Percentiles rank a stretch among this genome's conserved stretches.
Conservation (phyloP, 2,797 vertebrate genomes). For the Melanotaenia nigrans region DNA sequence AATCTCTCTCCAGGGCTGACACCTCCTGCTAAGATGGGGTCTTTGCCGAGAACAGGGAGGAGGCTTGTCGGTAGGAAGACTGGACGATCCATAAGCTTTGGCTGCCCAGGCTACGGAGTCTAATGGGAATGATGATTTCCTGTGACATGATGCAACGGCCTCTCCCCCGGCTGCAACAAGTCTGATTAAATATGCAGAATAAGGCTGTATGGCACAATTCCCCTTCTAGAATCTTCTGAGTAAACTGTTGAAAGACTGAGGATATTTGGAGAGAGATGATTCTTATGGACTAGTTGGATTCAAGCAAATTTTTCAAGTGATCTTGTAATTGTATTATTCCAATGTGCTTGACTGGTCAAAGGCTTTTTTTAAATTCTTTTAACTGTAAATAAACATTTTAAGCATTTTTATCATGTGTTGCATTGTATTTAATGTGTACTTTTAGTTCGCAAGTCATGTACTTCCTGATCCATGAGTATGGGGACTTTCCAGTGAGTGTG, state of each 20-base stretch:
- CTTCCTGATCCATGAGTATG: neutral
- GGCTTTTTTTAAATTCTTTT: conserved; percentile 7
- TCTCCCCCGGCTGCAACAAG: neutral
- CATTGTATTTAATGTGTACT: neutral
- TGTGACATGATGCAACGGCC: neutral
- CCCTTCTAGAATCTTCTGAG: neutral
- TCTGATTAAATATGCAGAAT: conserved; percentile 5
- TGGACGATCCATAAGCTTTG: conserved; percentile 88
- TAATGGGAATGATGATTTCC: conserved; percentile 23
- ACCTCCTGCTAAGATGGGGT: conserved; percentile 25
- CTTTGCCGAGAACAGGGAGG: conserved; percentile 66
- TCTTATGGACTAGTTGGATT: conserved; percentile 20
- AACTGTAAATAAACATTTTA: conserved; percentile 84
- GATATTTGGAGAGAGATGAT: neutral
- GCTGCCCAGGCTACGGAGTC: conserved; percentile 69
- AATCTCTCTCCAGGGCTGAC: conserved; percentile 35
- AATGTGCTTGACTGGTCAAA: neutral
- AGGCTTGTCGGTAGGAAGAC: conserved; percentile 86
- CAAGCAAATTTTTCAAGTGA: neutral
- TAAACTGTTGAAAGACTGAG: neutral
- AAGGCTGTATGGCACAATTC: neutral
- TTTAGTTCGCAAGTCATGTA: neutral
- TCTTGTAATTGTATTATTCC: conserved; percentile 10
- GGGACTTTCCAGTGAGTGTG: conserved; percentile 54
- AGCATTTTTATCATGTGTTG: conserved; percentile 14